Conservation (phyloP, 2,888 invertebrate genomes). For the Dascillus cervinus region DNA sequence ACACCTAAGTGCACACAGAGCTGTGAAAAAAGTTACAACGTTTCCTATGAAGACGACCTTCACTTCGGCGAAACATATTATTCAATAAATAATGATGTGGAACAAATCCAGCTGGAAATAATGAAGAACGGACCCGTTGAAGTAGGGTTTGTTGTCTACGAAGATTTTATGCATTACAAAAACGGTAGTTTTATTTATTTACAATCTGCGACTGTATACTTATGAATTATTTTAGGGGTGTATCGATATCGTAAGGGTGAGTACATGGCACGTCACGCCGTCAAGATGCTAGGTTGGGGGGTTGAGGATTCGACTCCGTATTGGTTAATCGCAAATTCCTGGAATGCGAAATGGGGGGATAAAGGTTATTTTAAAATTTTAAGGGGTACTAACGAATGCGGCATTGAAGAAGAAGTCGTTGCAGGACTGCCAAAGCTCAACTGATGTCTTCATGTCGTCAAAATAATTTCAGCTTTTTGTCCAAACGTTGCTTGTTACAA, state of each 20-base stretch:
- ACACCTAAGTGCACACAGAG: constrained; percentile 73
- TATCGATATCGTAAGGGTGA: constrained; percentile 67
- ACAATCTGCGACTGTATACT: too few species aligned
- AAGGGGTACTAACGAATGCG: constrained; percentile 70
- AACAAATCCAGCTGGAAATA: constrained; percentile 75
- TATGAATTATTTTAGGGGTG: constrained; percentile 54
- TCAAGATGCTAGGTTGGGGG: constrained; percentile 84
- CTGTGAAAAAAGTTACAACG: constrained; percentile 63
- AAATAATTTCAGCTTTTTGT: too few species aligned
- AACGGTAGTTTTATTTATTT: constrained; percentile 69
- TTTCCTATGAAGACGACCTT: constrained; percentile 65
- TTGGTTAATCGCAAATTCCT: constrained; percentile 87
- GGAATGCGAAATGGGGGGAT: constrained; percentile 91
- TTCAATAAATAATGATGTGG: constrained; percentile 51
- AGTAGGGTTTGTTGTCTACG: constrained; percentile 80
- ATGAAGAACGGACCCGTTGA: constrained; percentile 83
- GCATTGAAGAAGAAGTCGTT: constrained; percentile 62
- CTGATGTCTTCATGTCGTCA: neutral
- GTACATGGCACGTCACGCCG: constrained; percentile 75
- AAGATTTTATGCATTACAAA: constrained; percentile 78
- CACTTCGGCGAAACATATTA: constrained; percentile 63
- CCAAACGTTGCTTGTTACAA: too few species aligned
- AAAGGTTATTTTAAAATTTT: constrained; percentile 82
- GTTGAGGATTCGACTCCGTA: constrained; percentile 66
- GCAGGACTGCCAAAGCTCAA: constrained; percentile 54